These are phyloP conservation scores for Volucella bombylans DNA, from an alignment of 2,888 invertebrate species.

Conservation along the genomic window DNA sequence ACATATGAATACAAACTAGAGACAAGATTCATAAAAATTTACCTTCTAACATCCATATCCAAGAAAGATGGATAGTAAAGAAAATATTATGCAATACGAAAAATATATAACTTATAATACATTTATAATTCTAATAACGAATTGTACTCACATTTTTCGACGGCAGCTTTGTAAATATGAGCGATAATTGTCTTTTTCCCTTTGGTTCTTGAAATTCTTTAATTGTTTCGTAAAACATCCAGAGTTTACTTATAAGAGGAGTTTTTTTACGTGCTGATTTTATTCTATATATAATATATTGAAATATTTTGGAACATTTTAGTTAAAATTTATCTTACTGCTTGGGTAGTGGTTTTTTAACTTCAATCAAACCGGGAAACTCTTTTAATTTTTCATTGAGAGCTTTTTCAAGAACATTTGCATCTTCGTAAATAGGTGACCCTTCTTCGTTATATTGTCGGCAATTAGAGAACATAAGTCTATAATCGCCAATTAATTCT, in stretches of 20 bases:
- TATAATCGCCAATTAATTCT: slow-evolving; percentile 92
- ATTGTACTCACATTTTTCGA: slow-evolving; percentile 87
- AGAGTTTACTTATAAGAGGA: slow-evolving; percentile 88
- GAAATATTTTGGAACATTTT: background rate
- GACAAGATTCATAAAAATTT: slow-evolving; percentile 35
- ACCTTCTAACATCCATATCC: slow-evolving; percentile 75
- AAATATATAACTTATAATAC: slow-evolving; percentile 7
- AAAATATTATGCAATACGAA: slow-evolving; percentile 47
- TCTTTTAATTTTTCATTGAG: slow-evolving; percentile 92
- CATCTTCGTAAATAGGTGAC: slow-evolving; percentile 97
- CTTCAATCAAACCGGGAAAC: slow-evolving; percentile 85
- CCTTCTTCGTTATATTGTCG: slow-evolving; percentile 98
- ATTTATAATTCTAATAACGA: background rate
- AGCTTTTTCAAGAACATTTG: slow-evolving; percentile 92
- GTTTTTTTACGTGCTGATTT: slow-evolving; percentile 83
- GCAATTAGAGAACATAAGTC: slow-evolving; percentile 98
- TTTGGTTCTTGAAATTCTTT: slow-evolving; percentile 93
- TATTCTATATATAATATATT: slow-evolving; percentile 76
- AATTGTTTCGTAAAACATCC: slow-evolving; percentile 93
- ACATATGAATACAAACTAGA: background rate
- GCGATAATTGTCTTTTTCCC: slow-evolving; percentile 93
- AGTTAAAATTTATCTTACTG: slow-evolving; percentile 16
- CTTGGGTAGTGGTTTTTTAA: slow-evolving; percentile 79
- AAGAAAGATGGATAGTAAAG: slow-evolving; percentile 67
- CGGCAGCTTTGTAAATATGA: slow-evolving; percentile 97